Evolutionary conservation across 2,113 vertebrate species (phyloP).

Genomic region (Polyodon spathula): DNA sequence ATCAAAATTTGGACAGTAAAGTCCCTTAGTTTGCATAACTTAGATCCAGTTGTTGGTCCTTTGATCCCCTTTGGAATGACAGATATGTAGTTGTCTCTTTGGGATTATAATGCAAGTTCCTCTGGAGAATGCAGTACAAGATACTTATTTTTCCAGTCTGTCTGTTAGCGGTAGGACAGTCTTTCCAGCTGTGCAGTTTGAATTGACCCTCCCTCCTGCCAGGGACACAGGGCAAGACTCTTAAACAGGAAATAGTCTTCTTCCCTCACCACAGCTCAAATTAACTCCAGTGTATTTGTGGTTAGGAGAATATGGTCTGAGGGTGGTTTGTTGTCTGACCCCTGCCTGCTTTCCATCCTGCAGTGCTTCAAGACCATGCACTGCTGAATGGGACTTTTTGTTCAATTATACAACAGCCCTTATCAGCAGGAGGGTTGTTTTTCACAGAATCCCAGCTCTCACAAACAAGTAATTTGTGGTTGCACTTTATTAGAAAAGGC

Average conservation of each 20-base stretch:
- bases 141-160: no score
- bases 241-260: neutral
- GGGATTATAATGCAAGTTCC: no score
- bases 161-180: neutral
- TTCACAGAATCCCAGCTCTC: neutral
- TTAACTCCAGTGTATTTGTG: neutral
- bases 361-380: neutral
- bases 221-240: neutral
- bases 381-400: neutral
- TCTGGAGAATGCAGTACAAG: no score
- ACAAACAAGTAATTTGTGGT: constrained; percentile 2
- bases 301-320: neutral
- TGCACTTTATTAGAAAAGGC: neutral
- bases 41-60: no score
- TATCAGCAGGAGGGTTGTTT: no score
- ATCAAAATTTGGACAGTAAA: no score
- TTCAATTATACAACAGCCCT: neutral
- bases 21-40: no score
- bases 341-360: neutral
- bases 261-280: neutral
- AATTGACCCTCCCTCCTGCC: neutral
- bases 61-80: no score
- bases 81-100: no score
- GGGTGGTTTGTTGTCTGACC: constrained; percentile 2
- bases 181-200: neutral